phyloP scores from a whole-genome alignment of 2,797 vertebrate genomes.

The Gobio occitaniae region DNA sequence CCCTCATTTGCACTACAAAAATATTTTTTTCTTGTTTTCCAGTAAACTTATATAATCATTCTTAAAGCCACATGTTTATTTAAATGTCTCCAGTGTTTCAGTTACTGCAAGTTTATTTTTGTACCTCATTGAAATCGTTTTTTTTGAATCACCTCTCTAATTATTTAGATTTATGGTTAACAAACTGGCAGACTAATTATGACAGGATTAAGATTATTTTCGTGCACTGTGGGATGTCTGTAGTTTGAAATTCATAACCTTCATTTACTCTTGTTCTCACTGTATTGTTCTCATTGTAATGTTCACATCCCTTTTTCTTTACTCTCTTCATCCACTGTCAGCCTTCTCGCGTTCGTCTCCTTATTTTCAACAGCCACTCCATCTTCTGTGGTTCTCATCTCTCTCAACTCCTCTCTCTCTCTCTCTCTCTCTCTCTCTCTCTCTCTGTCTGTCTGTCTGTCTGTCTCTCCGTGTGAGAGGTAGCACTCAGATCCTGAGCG shows the following conservation, averaged over 20 bases:
- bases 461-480: constrained; percentile 6
- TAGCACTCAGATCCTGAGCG: constrained; percentile 44
- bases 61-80: not conserved
- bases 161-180: not conserved
- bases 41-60: not conserved
- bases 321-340: constrained; percentile 57
- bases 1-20: not conserved
- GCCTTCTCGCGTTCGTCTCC: constrained; percentile 49
- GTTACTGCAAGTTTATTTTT: not conserved
- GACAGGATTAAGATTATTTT: not conserved
- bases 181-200: not conserved
- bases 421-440: too few relatives aligned
- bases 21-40: not conserved
- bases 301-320: constrained; percentile 9
- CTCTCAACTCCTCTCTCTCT: constrained; percentile 37
- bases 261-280: constrained; percentile 11
- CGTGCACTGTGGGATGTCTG: not conserved
- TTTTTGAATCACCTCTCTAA: too few relatives aligned
- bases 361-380: constrained; percentile 59
- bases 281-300: not conserved
- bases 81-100: not conserved
- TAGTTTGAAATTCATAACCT: constrained; percentile 27
- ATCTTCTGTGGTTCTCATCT: constrained; percentile 54
- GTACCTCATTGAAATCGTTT: not conserved
- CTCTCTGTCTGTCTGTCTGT: constrained; percentile 13